Base-by-base conservation (phyloP, 2,113 vertebrate genomes). In the Emydura subglobosa region DNA sequence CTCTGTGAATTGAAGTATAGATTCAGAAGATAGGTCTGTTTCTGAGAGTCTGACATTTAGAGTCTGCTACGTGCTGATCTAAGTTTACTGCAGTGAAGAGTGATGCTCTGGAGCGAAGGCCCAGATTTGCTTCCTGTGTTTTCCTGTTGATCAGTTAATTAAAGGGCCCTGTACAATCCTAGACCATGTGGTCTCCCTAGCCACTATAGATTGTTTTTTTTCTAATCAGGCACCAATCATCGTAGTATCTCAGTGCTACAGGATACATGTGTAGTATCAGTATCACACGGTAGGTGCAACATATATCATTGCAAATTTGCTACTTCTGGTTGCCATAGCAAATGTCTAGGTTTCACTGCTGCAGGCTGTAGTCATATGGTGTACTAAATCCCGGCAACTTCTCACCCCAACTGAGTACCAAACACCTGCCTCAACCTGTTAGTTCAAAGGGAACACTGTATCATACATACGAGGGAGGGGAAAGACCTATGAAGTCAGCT, bases 221-320 rank as follows among this genome's bases (percentile, higher is more conserved):
- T 79, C 12, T 9, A n/a, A 11, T 0, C 2, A 51, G 10, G 51
- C 51, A 89, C 22, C 87, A 39, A 68, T 74, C 42, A 2, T 49
- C 49, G 1, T 3, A 19, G 34, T 0, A 0, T 2, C 19, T 1
- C 10, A 39, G 5, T 11, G 0, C 4, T 3, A n/a, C 0, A 0
- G 0, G 3, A 31, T 22, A 9, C 0, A 39, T 31, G 6, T 4
- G 82, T 10, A 39, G 50, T 55, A 57, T 1, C 82, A 34, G 72
- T 12, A 74, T 7, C 76, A 13, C 86, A 59, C 50, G 10, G 27
- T 49, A 19, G 81, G 61, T 85, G 76, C 82, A 44, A 51, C 29
- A 0, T 0, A 1, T 11, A 9, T 68, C 54, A 1, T 53, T 44
- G 94, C 79, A 51, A 25, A 31, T 89, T 29, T 50, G 5, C 84